phyloP scores from a whole-genome alignment of 1,140 invertebrate genomes.

The Gryon sp. region DNA sequence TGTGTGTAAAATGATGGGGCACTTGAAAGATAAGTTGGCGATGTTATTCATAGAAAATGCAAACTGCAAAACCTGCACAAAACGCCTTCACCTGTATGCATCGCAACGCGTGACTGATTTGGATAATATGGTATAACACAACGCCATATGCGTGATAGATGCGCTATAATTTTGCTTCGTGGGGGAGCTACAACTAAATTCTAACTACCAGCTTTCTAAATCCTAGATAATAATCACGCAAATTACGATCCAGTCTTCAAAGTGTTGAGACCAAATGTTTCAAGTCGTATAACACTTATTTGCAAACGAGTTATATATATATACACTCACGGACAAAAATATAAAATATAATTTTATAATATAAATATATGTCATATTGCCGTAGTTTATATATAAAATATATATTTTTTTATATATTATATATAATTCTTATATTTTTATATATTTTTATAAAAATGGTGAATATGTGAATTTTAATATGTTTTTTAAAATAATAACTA shows the following conservation, averaged over 20 bases:
- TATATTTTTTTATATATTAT: background rate
- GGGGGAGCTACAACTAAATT: constrained; percentile 41
- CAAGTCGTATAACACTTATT: no score
- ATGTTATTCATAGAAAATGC: constrained; percentile 13
- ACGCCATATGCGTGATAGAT: constrained; percentile 58
- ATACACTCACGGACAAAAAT: no score
- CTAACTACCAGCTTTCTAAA: constrained; percentile 51
- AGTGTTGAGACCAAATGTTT: constrained; percentile 9
- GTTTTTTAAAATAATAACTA: no score
- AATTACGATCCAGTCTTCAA: constrained; percentile 16
- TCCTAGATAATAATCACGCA: constrained; percentile 46
- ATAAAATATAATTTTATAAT: background rate
- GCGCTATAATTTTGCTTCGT: constrained; percentile 55
- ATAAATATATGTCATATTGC: no score
- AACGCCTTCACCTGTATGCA: constrained; percentile 53
- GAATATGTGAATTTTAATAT: no score
- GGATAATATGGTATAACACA: constrained; percentile 34
- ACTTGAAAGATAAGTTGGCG: constrained; percentile 6
- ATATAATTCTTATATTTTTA: no score
- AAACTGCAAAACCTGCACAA: constrained; percentile 41
- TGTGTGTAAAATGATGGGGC: no score
- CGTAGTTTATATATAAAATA: no score
- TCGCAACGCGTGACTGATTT: constrained; percentile 57
- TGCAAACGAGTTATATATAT: background rate
- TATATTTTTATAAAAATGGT: no score